Evolutionary conservation across 2,113 vertebrate genomes (phyloP), one percentile per base, ranked within the genome.

Genomic region (Scytalopus superciliaris): DNA sequence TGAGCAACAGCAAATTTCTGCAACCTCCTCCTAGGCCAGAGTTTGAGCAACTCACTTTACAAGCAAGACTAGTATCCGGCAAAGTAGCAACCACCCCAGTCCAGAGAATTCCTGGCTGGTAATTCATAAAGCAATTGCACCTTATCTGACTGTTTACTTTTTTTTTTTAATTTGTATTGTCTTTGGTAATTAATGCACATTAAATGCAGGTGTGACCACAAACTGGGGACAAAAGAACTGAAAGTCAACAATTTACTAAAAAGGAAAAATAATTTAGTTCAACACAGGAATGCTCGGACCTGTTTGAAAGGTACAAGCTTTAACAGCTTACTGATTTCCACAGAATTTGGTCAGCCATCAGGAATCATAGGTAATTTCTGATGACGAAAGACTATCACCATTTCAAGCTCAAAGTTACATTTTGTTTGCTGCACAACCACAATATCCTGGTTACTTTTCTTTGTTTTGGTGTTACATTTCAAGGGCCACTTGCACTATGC

Each of bases 131-230:
- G 88, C 75, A 96, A 97, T 50, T 91, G 63, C 67, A 84, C 40
- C 73, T 16, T 11, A 8, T 72, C 67, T 90, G 60, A 91, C 60
- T 93, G 76, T 90, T 97, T 94, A 91, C 70, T 84, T 91, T 86
- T 62, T 76, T 84, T 91, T 86, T 62, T 76, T 42, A 2, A 88
- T 89, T 96, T 96, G 81, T 93, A 88, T 81, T 93, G 83, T 79
- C 91, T 80, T 90, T 74, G 77, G 84, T 94, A 96, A 97, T 96
- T 97, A 97, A 96, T 18, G 3, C 23, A 57, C 79, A 94, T 95
- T 93, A 97, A 97, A 94, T 72, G 37, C 28, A 47, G 52, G 40
- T 47, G 56, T 27, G 53, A 47, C 19, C 31, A 80, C 47, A 45
- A 50, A 69, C 23, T 79, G 19, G 66, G 76, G 73, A 92, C 64